These are phyloP conservation scores for Dynastes grantii DNA, from an alignment of 2,888 invertebrate species.

Conservation along the genomic window DNA sequence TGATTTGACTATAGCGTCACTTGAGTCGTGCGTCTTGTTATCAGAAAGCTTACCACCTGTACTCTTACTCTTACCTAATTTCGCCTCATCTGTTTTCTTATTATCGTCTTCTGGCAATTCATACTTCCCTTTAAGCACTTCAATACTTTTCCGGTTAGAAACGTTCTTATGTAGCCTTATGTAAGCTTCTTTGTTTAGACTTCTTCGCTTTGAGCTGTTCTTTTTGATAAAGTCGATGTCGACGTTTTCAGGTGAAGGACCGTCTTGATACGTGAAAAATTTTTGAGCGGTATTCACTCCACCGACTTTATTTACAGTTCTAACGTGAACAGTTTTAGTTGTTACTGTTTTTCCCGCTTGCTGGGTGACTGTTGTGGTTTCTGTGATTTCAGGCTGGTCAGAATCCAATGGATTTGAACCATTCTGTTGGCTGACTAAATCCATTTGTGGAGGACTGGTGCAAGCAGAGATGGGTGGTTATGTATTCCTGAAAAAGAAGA, in stretches of 20 bases:
- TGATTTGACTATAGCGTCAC: slow-evolving; percentile 44
- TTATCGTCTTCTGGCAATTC: slow-evolving; percentile 31
- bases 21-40: slow-evolving; percentile 1
- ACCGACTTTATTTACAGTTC: slow-evolving; percentile 13
- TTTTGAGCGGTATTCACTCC: slow-evolving; percentile 13
- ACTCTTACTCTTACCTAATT: neutral
- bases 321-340: slow-evolving; percentile 44
- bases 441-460: slow-evolving; percentile 39
- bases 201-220: slow-evolving; percentile 46
- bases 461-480: slow-evolving; percentile 13
- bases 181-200: slow-evolving; percentile 53
- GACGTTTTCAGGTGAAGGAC: slow-evolving; percentile 1
- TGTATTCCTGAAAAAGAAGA: slow-evolving; percentile 43
- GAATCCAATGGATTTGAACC: neutral
- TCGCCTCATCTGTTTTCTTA: neutral
- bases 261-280: slow-evolving; percentile 1
- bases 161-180: slow-evolving; percentile 53
- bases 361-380: slow-evolving; percentile 43
- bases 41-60: neutral
- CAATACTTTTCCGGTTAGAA: slow-evolving; percentile 49
- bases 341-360: slow-evolving; percentile 34
- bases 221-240: slow-evolving; percentile 33
- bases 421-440: neutral
- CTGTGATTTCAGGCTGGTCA: slow-evolving; percentile 13
- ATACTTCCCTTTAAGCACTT: slow-evolving; percentile 54